Percentiles rank a stretch among this genome's conserved stretches.
These are phyloP conservation scores for Mesoclemmys tuberculata DNA, from an alignment of 2,113 vertebrate genomes.

Conservation along the genomic window DNA sequence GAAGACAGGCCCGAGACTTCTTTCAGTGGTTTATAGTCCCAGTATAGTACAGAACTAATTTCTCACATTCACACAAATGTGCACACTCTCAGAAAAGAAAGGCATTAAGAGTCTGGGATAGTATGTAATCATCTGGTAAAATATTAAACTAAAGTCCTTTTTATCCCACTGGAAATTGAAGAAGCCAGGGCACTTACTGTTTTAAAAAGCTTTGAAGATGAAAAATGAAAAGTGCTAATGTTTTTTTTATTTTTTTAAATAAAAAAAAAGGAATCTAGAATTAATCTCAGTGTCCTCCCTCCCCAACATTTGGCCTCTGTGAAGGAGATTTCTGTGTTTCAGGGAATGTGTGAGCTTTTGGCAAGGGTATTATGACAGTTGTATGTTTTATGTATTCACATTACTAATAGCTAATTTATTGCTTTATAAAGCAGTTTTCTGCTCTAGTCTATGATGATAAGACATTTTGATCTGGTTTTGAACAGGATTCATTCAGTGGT, in stretches of 20 bases:
- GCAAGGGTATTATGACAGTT: neutral
- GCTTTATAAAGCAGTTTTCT: neutral
- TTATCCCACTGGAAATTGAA: too few species aligned
- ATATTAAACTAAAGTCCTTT: too few species aligned
- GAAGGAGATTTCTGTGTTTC: neutral
- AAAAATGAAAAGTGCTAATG: too few species aligned
- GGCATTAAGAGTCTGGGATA: neutral
- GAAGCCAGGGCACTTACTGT: too few species aligned
- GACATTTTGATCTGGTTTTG: neutral
- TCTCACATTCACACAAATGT: neutral
- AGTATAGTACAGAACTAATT: rapidly evolving
- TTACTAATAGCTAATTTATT: neutral
- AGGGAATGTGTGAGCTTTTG: neutral
- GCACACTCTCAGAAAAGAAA: neutral
- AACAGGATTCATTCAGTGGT: rapidly evolving
- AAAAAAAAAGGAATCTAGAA: too few species aligned
- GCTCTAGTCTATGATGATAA: neutral
- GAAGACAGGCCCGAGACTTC: too few species aligned
- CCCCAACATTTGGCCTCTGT: neutral
- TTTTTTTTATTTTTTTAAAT: too few species aligned
- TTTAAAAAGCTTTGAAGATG: too few species aligned
- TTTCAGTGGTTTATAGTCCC: neutral
- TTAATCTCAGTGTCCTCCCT: too few species aligned
- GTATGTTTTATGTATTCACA: neutral
- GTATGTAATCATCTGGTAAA: neutral